Evolutionary conservation across 2,113 vertebrate genomes (phyloP).

Genomic region (Hystrix cristata): DNA sequence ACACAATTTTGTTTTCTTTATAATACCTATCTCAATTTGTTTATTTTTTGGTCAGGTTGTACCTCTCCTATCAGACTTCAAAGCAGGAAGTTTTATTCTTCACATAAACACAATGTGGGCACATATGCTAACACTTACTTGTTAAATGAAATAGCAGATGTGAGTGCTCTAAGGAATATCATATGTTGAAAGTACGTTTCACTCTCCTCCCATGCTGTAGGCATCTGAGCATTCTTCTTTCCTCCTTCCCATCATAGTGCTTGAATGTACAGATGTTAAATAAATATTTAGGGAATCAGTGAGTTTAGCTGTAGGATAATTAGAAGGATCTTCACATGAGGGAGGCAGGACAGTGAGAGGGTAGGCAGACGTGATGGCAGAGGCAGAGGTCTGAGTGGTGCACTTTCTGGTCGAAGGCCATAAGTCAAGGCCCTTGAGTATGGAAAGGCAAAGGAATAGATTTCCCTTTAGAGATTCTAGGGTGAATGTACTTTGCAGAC

Average conservation of each 20-base stretch:
- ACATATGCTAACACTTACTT: not conserved
- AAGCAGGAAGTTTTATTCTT: not conserved
- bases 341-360: not conserved
- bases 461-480: not conserved
- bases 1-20: not conserved
- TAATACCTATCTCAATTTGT: not conserved
- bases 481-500: not conserved
- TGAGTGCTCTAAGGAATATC: not conserved
- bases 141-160: not conserved
- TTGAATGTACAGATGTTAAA: not conserved
- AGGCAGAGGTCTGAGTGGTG: not conserved
- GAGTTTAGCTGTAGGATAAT: not conserved
- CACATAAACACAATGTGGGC: not conserved
- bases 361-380: not conserved
- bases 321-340: not conserved
- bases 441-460: not conserved
- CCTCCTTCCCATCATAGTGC: not conserved
- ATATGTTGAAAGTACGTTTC: not conserved
- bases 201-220: not conserved
- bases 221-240: not conserved
- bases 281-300: not conserved
- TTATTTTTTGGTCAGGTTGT: not conserved
- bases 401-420: not conserved
- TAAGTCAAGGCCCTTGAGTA: not conserved
- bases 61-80: not conserved